These are phyloP conservation scores for Fringilla coelebs DNA, from an alignment of 2,797 vertebrate species.

Conservation along the genomic window DNA sequence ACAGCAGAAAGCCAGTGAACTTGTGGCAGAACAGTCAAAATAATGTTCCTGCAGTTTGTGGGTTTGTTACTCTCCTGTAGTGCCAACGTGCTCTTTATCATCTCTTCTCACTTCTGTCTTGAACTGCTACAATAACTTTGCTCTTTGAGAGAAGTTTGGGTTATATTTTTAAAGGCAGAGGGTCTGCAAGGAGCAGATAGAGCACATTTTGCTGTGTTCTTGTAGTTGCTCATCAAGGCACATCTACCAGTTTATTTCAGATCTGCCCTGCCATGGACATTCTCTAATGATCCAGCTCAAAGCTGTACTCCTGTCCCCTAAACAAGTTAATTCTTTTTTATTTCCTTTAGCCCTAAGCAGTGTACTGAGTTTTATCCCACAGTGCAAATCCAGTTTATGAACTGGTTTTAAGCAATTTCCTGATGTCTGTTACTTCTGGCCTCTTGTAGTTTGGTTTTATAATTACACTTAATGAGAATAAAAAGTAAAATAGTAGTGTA, in stretches of 20 bases:
- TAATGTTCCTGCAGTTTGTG: not conserved
- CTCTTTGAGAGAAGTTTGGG: not conserved
- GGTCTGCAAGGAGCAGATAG: not conserved
- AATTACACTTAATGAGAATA: not conserved
- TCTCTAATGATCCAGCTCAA: not conserved
- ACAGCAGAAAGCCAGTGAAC: not conserved
- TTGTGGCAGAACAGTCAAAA: not conserved
- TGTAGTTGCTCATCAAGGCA: not conserved
- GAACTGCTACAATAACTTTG: not conserved
- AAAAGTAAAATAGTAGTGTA: not conserved
- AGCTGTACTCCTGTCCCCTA: not conserved
- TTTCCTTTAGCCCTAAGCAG: not conserved
- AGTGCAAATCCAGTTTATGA: not conserved
- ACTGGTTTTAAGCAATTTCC: not conserved
- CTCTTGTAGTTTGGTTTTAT: not conserved
- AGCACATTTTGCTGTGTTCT: not conserved
- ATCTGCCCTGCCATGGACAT: not conserved
- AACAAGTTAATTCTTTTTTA: not conserved
- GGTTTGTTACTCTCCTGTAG: not conserved
- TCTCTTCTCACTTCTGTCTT: not conserved
- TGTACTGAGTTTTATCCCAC: not conserved
- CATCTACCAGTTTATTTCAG: not conserved
- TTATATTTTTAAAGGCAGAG: not conserved
- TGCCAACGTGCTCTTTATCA: not conserved
- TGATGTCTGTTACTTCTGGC: not conserved